These are phyloP conservation scores for Myopa testacea DNA, from an alignment of 2,888 invertebrate species.

Conservation along the genomic window DNA sequence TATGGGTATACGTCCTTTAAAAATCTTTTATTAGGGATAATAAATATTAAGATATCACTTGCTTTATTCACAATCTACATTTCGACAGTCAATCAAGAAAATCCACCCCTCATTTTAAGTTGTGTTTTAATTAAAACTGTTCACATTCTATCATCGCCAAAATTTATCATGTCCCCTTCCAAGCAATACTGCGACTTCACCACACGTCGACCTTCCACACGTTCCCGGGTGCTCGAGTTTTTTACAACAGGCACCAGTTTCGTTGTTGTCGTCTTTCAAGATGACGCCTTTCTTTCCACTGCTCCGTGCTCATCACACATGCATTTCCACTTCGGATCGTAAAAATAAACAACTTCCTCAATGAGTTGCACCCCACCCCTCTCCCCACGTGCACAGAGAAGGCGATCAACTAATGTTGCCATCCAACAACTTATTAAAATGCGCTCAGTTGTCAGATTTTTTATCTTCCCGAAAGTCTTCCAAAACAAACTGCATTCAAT, in stretches of 20 bases:
- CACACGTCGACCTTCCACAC: background rate
- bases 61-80: too few species aligned
- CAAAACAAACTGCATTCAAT: constrained; percentile 8
- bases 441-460: constrained; percentile 2
- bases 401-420: too few species aligned
- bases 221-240: background rate
- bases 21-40: too few species aligned
- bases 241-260: background rate
- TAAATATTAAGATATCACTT: too few species aligned
- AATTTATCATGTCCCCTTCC: background rate
- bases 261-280: background rate
- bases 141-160: background rate
- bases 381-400: too few species aligned
- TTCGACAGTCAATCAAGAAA: too few species aligned
- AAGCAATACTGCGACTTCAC: background rate
- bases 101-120: too few species aligned
- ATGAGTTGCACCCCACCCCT: too few species aligned
- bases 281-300: background rate
- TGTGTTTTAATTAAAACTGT: too few species aligned
- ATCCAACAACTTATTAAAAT: background rate
- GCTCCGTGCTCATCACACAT: background rate
- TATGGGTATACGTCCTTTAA: too few species aligned
- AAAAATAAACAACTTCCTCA: background rate
- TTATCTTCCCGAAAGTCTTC: constrained; percentile 5
- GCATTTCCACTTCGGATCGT: background rate